phyloP scores from a whole-genome alignment of 2,888 invertebrate genomes.

The Mantis religiosa region DNA sequence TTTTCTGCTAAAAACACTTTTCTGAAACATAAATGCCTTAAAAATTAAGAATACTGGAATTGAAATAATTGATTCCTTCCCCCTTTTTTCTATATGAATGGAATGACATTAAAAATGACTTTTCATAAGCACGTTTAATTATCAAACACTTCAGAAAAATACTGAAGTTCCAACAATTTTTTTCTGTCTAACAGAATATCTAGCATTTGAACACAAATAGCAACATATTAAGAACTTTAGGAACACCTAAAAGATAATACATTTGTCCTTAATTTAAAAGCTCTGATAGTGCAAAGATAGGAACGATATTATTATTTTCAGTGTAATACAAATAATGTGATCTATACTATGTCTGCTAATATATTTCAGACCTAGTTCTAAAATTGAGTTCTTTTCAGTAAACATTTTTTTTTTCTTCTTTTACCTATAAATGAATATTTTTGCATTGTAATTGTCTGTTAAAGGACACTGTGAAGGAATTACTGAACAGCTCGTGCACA shows the following conservation, averaged over 20 bases:
- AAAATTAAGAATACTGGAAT: not conserved
- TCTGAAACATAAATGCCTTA: not conserved
- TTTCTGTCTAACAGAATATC: not conserved
- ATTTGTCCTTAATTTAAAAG: not conserved
- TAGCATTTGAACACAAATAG: not conserved
- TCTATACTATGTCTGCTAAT: not conserved
- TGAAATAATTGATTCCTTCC: not conserved
- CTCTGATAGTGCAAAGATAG: not conserved
- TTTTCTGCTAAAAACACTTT: not conserved
- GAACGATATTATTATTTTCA: not conserved
- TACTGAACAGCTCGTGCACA: too few species aligned
- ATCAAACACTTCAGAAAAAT: not conserved
- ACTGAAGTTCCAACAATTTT: not conserved
- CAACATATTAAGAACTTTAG: not conserved
- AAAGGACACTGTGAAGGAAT: not conserved
- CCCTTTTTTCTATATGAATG: too few species aligned
- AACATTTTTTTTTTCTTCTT: not conserved
- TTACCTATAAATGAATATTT: not conserved
- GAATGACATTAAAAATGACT: too few species aligned
- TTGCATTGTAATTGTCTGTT: not conserved
- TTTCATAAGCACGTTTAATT: not conserved
- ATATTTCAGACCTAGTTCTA: not conserved
- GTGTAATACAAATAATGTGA: not conserved
- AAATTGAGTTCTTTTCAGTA: not conserved
- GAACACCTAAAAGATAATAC: not conserved